Evolutionary conservation across 2,888 invertebrate species (phyloP), one percentile per base, ranked within the genome.

Genomic region (Drosophila parthenogenetica): DNA sequence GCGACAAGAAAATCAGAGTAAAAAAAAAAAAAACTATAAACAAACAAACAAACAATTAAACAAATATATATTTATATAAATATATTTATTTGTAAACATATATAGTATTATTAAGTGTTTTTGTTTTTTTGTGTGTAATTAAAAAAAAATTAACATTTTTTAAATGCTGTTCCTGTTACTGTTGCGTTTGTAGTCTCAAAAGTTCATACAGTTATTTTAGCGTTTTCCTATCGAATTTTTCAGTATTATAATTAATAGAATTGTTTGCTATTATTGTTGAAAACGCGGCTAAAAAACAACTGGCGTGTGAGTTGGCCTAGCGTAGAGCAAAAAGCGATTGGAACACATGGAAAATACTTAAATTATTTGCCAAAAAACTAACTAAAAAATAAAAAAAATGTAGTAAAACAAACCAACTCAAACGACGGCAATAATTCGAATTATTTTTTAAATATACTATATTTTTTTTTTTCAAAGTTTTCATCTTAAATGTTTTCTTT

Each of bases 111-210:
- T 37, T 57, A 46, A 62, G 61, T 54, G 16, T 46, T 22, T 45
- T 14, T 16, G 13, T 29, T 55, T 17, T 16, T 17, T 29, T 55
- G 11, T 55, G 35, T 39, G 11, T 37, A 8, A 19, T 29, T 43
- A 45, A 45, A 45, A 53, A 25, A 19, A 43, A 64, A 83, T 76
- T 86, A 87, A 84, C 83, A 84, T 84, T 84, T 84, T 83, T 73
- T 85, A 85, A 86, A 86, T 86, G 85, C 85, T 81, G 81, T 86
- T 86, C 85, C 85, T 86, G 85, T 86, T 86, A 87, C 75, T 87
- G 85, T 86, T 86, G 89, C 85, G 85, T 86, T 79, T 88, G 77
- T 87, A 86, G 85, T 86, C 89, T 86, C 87, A 89, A 86, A 81
- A 84, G 74, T 77, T 75, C 50, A 80, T 85, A 65, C 49, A 68